phyloP scores from a whole-genome alignment of 2,888 invertebrate species.

The Pristionchus mayeri region DNA sequence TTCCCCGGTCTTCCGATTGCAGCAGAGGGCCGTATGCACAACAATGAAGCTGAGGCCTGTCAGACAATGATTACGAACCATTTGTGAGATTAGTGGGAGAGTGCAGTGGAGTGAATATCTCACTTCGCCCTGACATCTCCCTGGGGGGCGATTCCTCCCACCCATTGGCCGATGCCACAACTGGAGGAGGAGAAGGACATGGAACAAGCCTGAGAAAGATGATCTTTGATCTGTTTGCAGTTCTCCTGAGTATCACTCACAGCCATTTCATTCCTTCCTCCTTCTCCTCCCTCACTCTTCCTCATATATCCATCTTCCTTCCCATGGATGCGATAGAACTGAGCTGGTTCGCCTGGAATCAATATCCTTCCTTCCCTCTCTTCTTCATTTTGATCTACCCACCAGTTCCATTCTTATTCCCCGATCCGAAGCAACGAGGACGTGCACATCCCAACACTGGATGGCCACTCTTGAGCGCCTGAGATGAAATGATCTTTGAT shows the following conservation, averaged over 20 bases:
- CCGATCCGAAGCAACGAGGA: constrained; percentile 64
- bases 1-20: constrained; percentile 64
- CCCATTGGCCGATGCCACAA: constrained; percentile 65
- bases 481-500: constrained; percentile 17
- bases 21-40: constrained; percentile 63
- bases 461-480: constrained; percentile 64
- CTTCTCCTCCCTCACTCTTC: constrained; percentile 26
- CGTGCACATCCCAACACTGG: constrained; percentile 67
- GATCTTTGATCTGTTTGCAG: background rate
- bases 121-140: constrained; percentile 53
- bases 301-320: constrained; percentile 63
- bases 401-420: constrained; percentile 62
- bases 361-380: background rate
- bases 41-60: constrained; percentile 53
- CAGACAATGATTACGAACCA: background rate
- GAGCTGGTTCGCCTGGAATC: constrained; percentile 60
- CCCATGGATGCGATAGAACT: constrained; percentile 64
- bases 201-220: constrained; percentile 57
- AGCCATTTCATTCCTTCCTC: constrained; percentile 7
- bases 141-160: constrained; percentile 65
- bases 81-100: background rate
- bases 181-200: constrained; percentile 56
- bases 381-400: background rate
- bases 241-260: background rate
- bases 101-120: background rate